Evolutionary conservation across 2,113 vertebrate species (phyloP).

Genomic region (Ondatra zibethicus): DNA sequence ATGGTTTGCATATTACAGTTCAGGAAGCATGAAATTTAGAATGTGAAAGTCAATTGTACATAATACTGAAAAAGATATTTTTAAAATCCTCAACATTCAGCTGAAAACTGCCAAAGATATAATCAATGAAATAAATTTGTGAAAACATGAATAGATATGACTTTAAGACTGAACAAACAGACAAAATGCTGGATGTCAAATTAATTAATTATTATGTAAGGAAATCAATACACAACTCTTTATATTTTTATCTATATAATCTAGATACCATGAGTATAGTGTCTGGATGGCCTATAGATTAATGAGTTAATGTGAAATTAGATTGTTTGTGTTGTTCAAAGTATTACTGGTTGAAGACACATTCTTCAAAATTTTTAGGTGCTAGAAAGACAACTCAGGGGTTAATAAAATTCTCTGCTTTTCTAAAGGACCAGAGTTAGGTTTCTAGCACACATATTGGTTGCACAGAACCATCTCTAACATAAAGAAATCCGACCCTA

Average conservation of each 20-base stretch:
- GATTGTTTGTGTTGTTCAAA: background rate
- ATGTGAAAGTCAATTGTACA: background rate
- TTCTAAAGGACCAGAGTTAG: background rate
- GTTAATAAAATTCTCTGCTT: background rate
- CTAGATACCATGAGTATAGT: background rate
- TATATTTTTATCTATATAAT: background rate
- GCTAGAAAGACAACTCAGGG: background rate
- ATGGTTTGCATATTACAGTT: background rate
- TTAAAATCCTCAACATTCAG: background rate
- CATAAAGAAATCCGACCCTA: background rate
- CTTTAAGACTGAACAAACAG: background rate
- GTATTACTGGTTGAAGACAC: background rate
- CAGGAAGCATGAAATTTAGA: conserved; percentile 9
- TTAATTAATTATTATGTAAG: background rate
- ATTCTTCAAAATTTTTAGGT: background rate
- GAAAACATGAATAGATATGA: background rate
- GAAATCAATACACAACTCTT: background rate
- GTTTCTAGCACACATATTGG: background rate
- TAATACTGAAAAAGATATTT: background rate
- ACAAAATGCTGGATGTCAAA: background rate
- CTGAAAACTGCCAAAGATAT: background rate
- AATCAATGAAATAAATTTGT: background rate
- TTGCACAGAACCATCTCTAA: background rate
- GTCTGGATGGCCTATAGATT: background rate
- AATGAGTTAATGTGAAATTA: background rate